phyloP scores from a whole-genome alignment of 2,113 vertebrate genomes.

The Colossoma macropomum region DNA sequence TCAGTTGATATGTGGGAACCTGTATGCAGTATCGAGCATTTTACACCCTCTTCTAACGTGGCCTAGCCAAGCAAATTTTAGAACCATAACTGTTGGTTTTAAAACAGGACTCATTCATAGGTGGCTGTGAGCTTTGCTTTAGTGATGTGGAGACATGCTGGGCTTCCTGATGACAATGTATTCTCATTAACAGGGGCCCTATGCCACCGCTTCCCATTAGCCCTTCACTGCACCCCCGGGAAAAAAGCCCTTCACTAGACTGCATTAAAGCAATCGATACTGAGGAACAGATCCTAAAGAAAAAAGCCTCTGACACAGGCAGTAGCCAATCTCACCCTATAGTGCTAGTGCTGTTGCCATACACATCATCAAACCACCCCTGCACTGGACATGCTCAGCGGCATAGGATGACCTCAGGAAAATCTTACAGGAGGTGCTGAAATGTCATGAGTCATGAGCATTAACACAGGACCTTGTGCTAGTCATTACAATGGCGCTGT shows the following conservation, averaged over 20 bases:
- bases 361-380: constrained; percentile 21
- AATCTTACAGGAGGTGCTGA: not conserved
- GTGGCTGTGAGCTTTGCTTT: constrained; percentile 32
- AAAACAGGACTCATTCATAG: not conserved
- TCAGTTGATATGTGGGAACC: too few species aligned
- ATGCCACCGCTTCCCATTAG: constrained; percentile 61
- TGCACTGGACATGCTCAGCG: constrained; percentile 2
- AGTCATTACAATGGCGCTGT: constrained; percentile 53
- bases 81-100: too few species aligned
- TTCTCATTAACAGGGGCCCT: constrained; percentile 47
- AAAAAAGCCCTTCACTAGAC: constrained; percentile 51
- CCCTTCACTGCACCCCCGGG: constrained; percentile 50
- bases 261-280: constrained; percentile 66
- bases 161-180: constrained; percentile 18
- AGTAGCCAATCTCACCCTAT: constrained; percentile 36
- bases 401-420: constrained; percentile 3
- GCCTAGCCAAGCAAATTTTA: too few species aligned
- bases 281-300: constrained; percentile 43
- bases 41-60: too few species aligned
- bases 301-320: constrained; percentile 50
- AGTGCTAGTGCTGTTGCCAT: constrained; percentile 36
- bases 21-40: too few species aligned
- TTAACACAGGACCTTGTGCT: constrained; percentile 22
- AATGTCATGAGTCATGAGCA: not conserved
- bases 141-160: constrained; percentile 37